These are phyloP conservation scores for Diplazon laetatorius DNA, from an alignment of 2,888 invertebrate species.

Conservation along the genomic window DNA sequence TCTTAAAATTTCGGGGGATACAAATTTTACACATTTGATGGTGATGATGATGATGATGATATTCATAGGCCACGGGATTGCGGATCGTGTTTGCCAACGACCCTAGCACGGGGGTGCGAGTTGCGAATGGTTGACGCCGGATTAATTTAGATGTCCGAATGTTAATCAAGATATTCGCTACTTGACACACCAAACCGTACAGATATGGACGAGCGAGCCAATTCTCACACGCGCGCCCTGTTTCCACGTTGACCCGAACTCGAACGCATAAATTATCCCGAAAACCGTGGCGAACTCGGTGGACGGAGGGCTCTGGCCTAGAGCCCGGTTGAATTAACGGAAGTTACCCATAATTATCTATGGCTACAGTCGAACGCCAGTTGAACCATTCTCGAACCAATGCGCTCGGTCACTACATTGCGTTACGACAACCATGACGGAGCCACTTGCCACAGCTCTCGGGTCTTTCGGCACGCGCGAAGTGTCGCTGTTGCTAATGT, in stretches of 20 bases:
- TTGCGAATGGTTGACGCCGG: conserved; percentile 7
- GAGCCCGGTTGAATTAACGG: conserved; percentile 36
- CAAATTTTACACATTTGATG: too few species aligned
- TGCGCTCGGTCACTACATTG: conserved; percentile 8
- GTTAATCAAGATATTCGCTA: conserved; percentile 50
- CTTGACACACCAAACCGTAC: conserved; percentile 33
- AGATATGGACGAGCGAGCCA: not conserved
- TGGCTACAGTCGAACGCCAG: conserved; percentile 29
- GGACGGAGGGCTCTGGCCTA: conserved; percentile 10
- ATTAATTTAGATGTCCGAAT: conserved; percentile 45
- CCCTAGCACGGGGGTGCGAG: conserved; percentile 5
- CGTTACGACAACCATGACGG: not conserved
- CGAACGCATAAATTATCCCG: conserved; percentile 39
- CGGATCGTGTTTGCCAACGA: conserved; percentile 6
- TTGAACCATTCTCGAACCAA: too few species aligned
- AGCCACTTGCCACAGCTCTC: conserved; percentile 32
- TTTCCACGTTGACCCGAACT: conserved; percentile 10
- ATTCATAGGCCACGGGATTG: conserved; percentile 28
- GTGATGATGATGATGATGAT: conserved; percentile 13
- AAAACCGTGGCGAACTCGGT: not conserved
- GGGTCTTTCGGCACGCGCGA: conserved; percentile 36
- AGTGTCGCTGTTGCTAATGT: conserved; percentile 3
- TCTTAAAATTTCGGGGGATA: too few species aligned
- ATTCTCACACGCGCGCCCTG: not conserved
- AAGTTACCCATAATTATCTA: conserved; percentile 54